Evolutionary conservation across 2,113 vertebrate genomes (phyloP), one percentile per base, ranked within the genome.

Genomic region (Perccottus glenii): DNA sequence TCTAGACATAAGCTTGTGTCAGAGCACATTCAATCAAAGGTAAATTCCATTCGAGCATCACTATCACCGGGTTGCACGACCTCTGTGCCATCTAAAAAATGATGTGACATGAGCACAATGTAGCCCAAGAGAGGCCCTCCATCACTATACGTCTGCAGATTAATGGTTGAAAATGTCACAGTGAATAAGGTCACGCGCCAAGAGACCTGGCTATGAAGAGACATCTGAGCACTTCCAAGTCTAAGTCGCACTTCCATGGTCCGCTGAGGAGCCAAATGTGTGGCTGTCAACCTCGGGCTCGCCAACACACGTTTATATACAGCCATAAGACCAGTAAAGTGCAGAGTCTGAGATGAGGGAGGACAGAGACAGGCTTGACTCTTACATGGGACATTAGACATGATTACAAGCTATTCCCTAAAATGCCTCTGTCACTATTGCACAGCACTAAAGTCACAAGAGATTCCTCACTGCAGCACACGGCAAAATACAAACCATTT

Each of bases 141-240:
- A 89, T 91, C 88, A 88, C 81, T 81, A 56, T 68, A 78, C n/a
- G 75, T 85, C 84, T 64, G 80, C 68, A 91, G 88, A 90, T 92
- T 91, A 89, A 92, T 90, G 90, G 85, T 83, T 84, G 82, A 78
- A 92, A 91, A 92, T 92, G 89, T 90, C 89, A 88, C 77, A 59
- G 87, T 83, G 88, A 92, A 92, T 92, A 92, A 91, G 89, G 84
- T 89, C 83, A 85, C 44, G 81, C 82, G 65, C 87, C 81, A 70
- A 82, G 85, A 88, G 83, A 86, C 84, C 81, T 68, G 80, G 63
- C 86, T 83, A 81, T 80, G 88, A 90, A 85, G 84, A 84, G 80
- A 82, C 81, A 79, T 85, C 73, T 60, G 85, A 86, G 67, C 84
- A 77, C 82, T 84, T 85, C 79, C 55, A 69, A 82, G 77, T 83